Conservation (phyloP, 2,888 invertebrate genomes). For the Drosophila basisetae region DNA sequence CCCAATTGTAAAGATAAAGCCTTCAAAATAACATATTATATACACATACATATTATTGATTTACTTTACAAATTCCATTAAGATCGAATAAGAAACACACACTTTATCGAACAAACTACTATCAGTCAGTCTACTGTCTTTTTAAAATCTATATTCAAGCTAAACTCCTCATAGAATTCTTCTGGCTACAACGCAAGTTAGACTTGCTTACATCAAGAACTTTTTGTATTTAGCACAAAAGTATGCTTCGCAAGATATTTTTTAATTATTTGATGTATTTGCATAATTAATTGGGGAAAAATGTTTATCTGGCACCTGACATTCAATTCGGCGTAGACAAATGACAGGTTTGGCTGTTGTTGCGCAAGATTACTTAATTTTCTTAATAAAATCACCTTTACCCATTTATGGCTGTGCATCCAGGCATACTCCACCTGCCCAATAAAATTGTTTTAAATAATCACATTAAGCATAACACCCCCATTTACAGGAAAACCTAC, state of each 20-base stretch:
- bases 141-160: not conserved
- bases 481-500: constrained; percentile 19
- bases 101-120: too few species aligned
- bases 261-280: constrained; percentile 19
- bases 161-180: not conserved
- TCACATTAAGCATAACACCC: constrained; percentile 71
- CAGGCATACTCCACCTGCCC: constrained; percentile 12
- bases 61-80: too few species aligned
- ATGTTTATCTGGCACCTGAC: constrained; percentile 31
- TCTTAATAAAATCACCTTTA: constrained; percentile 54
- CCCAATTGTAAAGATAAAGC: too few species aligned
- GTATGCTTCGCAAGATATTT: not conserved
- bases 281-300: constrained; percentile 17
- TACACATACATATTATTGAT: too few species aligned
- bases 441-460: constrained; percentile 67
- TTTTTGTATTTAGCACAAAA: not conserved
- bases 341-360: constrained; percentile 10
- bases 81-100: too few species aligned
- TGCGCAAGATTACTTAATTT: constrained; percentile 27
- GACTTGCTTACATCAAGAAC: not conserved
- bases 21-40: too few species aligned
- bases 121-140: too few species aligned
- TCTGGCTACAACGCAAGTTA: not conserved
- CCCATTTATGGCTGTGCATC: not conserved
- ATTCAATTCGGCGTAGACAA: constrained; percentile 35